Conservation (phyloP, 2,888 invertebrate species). For the Carcina quercana region DNA sequence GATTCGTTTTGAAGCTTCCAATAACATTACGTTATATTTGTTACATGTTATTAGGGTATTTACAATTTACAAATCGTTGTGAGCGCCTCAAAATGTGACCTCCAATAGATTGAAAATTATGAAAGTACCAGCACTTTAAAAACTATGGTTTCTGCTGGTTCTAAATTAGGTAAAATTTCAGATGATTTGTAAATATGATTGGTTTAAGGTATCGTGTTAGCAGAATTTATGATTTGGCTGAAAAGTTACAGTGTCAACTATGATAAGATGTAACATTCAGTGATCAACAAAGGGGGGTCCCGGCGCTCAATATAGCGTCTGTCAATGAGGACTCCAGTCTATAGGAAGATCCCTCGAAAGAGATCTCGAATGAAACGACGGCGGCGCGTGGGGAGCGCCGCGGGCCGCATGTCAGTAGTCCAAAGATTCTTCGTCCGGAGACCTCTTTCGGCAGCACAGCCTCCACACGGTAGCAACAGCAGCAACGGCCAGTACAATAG, state of each 20-base stretch:
- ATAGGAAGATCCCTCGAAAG: slow-evolving; percentile 58
- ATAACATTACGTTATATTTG: slow-evolving; percentile 18
- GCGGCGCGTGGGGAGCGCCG: slow-evolving; percentile 65
- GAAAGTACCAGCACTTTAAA: slow-evolving; percentile 5
- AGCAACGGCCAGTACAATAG: slow-evolving; percentile 69
- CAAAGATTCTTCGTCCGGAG: slow-evolving; percentile 75
- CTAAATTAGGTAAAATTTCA: slow-evolving; percentile 14
- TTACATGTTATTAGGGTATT: slow-evolving; percentile 37
- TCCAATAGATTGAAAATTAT: slow-evolving; percentile 2
- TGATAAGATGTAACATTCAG: slow-evolving; percentile 23
- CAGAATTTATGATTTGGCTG: no score
- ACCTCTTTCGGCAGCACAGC: slow-evolving; percentile 74
- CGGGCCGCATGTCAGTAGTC: slow-evolving; percentile 77
- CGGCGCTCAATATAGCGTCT: slow-evolving; percentile 64
- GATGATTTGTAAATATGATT: slow-evolving; percentile 12
- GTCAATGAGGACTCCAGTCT: slow-evolving; percentile 73
- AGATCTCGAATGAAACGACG: slow-evolving; percentile 56
- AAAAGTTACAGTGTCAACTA: no score
- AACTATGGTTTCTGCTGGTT: no score
- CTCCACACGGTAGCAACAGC: slow-evolving; percentile 76
- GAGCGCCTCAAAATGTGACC: slow-evolving; percentile 41
- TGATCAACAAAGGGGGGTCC: slow-evolving; percentile 42
- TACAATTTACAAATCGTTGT: slow-evolving; percentile 62
- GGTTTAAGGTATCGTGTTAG: no score
- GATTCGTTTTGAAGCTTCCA: slow-evolving; percentile 56